phyloP scores from a whole-genome alignment of 23 tunicate species.

The Styela plicata region DNA sequence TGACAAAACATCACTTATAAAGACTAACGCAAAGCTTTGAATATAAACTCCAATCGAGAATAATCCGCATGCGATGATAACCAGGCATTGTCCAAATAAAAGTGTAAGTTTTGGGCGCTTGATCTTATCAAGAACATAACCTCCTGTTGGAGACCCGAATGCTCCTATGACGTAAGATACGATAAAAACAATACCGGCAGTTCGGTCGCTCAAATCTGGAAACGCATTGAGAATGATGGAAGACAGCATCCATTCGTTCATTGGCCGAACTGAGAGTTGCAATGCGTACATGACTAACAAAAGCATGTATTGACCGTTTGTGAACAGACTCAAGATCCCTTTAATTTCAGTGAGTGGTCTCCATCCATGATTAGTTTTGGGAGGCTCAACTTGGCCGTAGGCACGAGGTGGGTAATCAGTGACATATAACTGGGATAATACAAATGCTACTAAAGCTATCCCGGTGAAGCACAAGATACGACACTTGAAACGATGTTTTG shows the following conservation, averaged over 20 bases:
- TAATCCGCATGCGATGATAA: neutral
- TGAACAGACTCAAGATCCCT: slow-evolving; percentile 6
- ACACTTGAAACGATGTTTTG: neutral
- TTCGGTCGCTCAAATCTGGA: neutral
- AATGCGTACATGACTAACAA: slow-evolving; percentile 10
- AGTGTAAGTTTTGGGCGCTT: slow-evolving; percentile 7
- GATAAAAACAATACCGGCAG: slow-evolving; percentile 6
- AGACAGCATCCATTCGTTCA: slow-evolving; percentile 17
- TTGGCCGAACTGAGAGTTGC: slow-evolving; percentile 9
- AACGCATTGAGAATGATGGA: neutral
- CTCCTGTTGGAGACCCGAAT: slow-evolving; percentile 16
- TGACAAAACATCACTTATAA: slow-evolving; percentile 1
- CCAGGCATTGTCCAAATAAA: neutral
- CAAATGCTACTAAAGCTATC: neutral
- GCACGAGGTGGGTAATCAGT: slow-evolving; percentile 8
- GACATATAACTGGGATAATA: neutral
- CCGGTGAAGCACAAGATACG: neutral
- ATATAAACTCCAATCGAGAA: slow-evolving; percentile 9
- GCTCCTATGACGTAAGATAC: slow-evolving; percentile 10
- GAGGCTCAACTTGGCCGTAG: neutral
- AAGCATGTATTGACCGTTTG: slow-evolving; percentile 5
- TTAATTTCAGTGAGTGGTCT: neutral
- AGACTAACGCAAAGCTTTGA: neutral
- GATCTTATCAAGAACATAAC: slow-evolving; percentile 7
- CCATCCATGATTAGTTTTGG: neutral